Percentiles rank a stretch among this genome's conserved stretches.
Evolutionary conservation across 2,888 invertebrate species (phyloP).

Genomic region (Lissocephala sabroskyi): DNA sequence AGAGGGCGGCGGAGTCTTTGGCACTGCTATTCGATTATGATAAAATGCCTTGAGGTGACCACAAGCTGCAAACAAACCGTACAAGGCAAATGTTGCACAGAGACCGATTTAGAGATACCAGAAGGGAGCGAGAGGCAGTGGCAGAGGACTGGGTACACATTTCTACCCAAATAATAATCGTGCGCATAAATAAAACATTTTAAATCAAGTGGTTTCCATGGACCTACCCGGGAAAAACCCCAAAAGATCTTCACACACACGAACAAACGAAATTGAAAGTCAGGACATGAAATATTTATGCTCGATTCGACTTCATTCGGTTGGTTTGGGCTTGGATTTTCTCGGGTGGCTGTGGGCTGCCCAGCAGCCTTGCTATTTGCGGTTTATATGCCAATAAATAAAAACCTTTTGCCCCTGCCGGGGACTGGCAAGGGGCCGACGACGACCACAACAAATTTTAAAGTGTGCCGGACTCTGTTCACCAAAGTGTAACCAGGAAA

Average conservation of each 20-base stretch:
- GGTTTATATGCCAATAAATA: slow-evolving; percentile 59
- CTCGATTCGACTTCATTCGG: slow-evolving; percentile 17
- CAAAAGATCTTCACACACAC: slow-evolving; percentile 20
- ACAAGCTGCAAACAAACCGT: slow-evolving; percentile 30
- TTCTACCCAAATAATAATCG: slow-evolving; percentile 50
- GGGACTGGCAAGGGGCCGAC: too few species aligned
- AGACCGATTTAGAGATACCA: neutral
- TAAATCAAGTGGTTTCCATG: slow-evolving; percentile 52
- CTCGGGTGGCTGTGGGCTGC: neutral
- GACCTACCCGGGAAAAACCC: slow-evolving; percentile 34
- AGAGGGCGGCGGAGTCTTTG: neutral
- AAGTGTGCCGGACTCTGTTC: slow-evolving; percentile 36
- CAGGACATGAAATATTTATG: slow-evolving; percentile 59
- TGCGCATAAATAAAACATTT: slow-evolving; percentile 58
- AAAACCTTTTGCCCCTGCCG: slow-evolving; percentile 40
- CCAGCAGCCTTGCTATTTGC: slow-evolving; percentile 52
- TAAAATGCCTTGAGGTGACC: slow-evolving; percentile 56
- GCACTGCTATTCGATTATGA: slow-evolving; percentile 42
- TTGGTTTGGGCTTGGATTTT: neutral
- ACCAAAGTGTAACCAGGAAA: slow-evolving; percentile 31
- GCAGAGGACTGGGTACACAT: neutral
- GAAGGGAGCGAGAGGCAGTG: neutral
- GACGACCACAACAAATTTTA: slow-evolving; percentile 46
- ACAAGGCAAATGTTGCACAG: too few species aligned
- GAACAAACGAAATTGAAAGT: slow-evolving; percentile 48